phyloP scores from a whole-genome alignment of 2,113 vertebrate species.

The Jacana jacana region DNA sequence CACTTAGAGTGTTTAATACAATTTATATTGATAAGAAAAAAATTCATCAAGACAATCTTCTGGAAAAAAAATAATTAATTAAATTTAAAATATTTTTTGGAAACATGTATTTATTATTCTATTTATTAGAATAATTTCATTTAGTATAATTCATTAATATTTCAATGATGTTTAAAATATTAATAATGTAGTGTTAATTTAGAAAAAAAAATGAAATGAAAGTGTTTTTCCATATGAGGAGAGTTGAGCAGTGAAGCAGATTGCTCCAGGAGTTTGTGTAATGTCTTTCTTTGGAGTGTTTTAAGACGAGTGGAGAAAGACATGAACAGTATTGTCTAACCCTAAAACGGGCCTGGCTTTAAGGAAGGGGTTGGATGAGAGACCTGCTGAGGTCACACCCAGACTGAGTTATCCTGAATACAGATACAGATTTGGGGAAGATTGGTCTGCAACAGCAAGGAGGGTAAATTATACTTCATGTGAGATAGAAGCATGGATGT shows the following conservation, averaged over 20 bases:
- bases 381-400: too few relatives aligned
- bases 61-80: neutral
- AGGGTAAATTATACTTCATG: too few relatives aligned
- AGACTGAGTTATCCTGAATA: too few relatives aligned
- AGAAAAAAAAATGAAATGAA: neutral
- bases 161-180: neutral
- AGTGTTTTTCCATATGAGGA: neutral
- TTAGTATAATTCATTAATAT: neutral
- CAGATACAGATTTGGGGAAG: too few relatives aligned
- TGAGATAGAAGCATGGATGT: too few relatives aligned
- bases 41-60: neutral
- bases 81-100: neutral
- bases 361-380: too few relatives aligned
- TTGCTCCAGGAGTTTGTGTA: neutral
- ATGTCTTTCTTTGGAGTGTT: neutral
- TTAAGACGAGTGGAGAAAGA: neutral
- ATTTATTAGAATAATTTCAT: neutral
- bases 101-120: neutral
- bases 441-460: too few relatives aligned
- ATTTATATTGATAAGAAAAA: neutral
- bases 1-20: too few relatives aligned
- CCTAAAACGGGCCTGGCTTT: too few relatives aligned
- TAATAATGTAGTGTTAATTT: too few relatives aligned
- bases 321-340: neutral
- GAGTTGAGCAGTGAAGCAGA: neutral